phyloP scores from a whole-genome alignment of 30 jellyfish, hydroid and myxozoan species.

The Pelagia noctiluca region DNA sequence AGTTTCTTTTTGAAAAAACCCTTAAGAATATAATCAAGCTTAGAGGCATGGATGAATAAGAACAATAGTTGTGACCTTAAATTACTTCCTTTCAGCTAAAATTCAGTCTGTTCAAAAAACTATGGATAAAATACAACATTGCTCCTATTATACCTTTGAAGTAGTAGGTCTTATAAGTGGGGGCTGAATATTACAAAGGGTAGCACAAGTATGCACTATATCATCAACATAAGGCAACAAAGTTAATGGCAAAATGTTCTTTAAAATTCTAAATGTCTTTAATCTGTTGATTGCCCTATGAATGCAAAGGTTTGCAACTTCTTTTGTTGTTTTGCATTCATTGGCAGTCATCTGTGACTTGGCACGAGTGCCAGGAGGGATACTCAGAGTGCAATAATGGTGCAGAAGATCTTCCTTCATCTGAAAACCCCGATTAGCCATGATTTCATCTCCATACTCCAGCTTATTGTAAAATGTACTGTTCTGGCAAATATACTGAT shows the following conservation, averaged over 20 bases:
- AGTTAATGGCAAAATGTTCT: slow-evolving; percentile 42
- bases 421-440: slow-evolving; percentile 60
- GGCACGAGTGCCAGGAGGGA: slow-evolving; percentile 56
- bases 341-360: slow-evolving; percentile 50
- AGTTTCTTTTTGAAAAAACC: background rate
- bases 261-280: slow-evolving; percentile 43
- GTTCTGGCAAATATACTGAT: slow-evolving; percentile 46
- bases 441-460: slow-evolving; percentile 57
- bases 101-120: slow-evolving; percentile 2
- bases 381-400: slow-evolving; percentile 40
- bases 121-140: background rate
- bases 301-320: slow-evolving; percentile 64
- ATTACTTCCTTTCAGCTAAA: background rate
- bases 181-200: slow-evolving; percentile 67
- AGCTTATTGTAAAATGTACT: slow-evolving; percentile 42
- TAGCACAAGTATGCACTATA: slow-evolving; percentile 60
- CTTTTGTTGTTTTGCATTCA: slow-evolving; percentile 47
- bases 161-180: slow-evolving; percentile 35
- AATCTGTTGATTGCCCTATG: slow-evolving; percentile 55
- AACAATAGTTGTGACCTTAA: background rate
- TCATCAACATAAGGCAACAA: slow-evolving; percentile 68
- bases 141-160: background rate
- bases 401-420: slow-evolving; percentile 55
- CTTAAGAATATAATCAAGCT: background rate
- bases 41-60: slow-evolving; percentile 5